Percentiles rank a stretch among this genome's conserved stretches.
These are phyloP conservation scores for Terrapene triunguis DNA, from an alignment of 2,113 vertebrate genomes.

Conservation along the genomic window DNA sequence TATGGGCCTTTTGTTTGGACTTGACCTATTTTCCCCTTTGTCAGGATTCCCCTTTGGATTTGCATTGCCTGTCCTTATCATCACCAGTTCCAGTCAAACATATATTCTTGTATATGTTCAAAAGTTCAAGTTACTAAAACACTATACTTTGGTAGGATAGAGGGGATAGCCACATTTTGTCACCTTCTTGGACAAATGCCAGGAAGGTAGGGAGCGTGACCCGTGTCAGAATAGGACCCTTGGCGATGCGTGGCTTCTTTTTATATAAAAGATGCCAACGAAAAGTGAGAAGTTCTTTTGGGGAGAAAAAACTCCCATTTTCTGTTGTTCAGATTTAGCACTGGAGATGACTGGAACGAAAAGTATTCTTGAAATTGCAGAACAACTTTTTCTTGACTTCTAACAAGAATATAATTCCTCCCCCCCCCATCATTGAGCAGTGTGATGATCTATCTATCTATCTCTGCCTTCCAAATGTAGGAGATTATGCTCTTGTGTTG, in stretches of 20 bases:
- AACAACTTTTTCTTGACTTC: background rate
- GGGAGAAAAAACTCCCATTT: background rate
- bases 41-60: background rate
- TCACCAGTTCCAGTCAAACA: constrained; percentile 1
- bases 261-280: background rate
- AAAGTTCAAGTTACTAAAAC: background rate
- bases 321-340: background rate
- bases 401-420: background rate
- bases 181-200: background rate
- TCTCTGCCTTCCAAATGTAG: background rate
- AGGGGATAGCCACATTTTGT: background rate
- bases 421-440: background rate
- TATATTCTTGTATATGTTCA: background rate
- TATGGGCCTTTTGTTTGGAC: background rate
- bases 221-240: background rate
- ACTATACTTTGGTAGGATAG: background rate
- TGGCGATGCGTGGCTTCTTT: background rate
- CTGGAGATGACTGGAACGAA: rapidly evolving
- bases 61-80: background rate
- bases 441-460: background rate
- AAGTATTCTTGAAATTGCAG: background rate
- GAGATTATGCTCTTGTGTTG: background rate
- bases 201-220: background rate
- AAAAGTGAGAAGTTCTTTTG: background rate
- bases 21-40: background rate